phyloP scores from a whole-genome alignment of 2,888 invertebrate species.

The Thera britannica region DNA sequence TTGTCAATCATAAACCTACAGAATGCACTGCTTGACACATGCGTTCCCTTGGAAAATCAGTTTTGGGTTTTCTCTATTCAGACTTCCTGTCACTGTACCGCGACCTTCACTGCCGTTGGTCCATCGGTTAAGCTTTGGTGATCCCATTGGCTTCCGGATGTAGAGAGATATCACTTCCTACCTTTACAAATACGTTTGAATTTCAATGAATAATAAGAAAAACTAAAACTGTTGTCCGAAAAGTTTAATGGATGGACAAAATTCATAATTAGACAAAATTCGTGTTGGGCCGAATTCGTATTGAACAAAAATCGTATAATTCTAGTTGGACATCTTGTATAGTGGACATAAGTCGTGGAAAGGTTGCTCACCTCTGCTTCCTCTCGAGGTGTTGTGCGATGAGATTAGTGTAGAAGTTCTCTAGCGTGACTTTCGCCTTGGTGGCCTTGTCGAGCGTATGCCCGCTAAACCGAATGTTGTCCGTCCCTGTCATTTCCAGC shows the following conservation, averaged over 20 bases:
- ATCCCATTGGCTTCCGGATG: neutral
- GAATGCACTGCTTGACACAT: no score
- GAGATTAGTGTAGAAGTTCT: conserved; percentile 99
- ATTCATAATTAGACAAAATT: no score
- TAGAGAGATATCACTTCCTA: neutral
- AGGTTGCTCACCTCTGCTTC: conserved; percentile 90
- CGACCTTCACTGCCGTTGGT: neutral
- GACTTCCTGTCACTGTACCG: neutral
- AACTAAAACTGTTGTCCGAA: no score
- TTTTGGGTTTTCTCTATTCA: neutral
- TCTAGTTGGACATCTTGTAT: neutral
- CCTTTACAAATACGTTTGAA: neutral
- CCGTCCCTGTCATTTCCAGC: conserved; percentile 93
- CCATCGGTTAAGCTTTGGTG: neutral
- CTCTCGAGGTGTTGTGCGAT: conserved; percentile 98
- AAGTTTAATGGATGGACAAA: no score
- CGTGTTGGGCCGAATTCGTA: no score
- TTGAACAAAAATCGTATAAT: no score
- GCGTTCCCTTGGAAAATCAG: no score
- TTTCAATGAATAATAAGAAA: neutral
- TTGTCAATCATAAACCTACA: no score
- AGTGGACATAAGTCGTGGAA: neutral
- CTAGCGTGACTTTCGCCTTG: conserved; percentile 99
- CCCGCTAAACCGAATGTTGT: conserved; percentile 96
- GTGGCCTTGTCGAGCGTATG: conserved; percentile 99